A percentile compares a stretch with the other conserved stretches of the same genome.
Evolutionary conservation across 2,888 invertebrate species (phyloP).

Genomic region (Rhorus exstirpatorius): DNA sequence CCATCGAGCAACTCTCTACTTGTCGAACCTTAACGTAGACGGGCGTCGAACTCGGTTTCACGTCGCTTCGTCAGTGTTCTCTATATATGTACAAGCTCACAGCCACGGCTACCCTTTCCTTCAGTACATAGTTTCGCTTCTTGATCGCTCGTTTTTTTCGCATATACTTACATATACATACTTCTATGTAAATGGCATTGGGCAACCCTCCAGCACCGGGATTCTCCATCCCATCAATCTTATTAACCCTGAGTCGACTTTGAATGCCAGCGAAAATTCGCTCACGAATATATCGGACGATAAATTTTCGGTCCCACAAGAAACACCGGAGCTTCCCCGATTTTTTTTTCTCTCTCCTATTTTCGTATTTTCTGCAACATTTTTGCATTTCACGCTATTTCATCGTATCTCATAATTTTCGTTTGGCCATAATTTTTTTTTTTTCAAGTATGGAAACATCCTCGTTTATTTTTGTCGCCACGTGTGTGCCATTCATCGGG

Average conservation of each 20-base stretch:
- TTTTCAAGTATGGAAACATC: not conserved
- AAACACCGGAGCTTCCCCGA: not conserved
- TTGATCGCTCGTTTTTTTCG: conserved; percentile 3
- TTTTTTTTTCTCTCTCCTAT: not conserved
- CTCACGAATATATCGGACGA: conserved; percentile 48
- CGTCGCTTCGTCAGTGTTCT: conserved; percentile 26
- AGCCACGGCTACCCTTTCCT: conserved; percentile 2
- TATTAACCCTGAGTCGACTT: conserved; percentile 27
- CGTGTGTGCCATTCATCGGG: not conserved
- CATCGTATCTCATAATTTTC: not conserved
- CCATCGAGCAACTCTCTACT: conserved; percentile 55
- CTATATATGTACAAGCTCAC: conserved; percentile 2
- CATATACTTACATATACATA: not conserved
- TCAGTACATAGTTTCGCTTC: conserved; percentile 17
- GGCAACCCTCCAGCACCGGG: not conserved
- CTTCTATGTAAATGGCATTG: not conserved
- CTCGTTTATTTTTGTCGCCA: not conserved
- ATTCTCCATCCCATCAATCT: conserved; percentile 49
- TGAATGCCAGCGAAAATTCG: conserved; percentile 33
- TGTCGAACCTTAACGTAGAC: conserved; percentile 79
- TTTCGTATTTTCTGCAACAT: not conserved
- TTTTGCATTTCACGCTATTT: not conserved
- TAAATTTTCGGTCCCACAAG: conserved; percentile 39
- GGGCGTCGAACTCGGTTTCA: conserved; percentile 76
- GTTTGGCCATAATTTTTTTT: not conserved